phyloP scores from a whole-genome alignment of 23 tunicate species.

The Styela plicata region DNA sequence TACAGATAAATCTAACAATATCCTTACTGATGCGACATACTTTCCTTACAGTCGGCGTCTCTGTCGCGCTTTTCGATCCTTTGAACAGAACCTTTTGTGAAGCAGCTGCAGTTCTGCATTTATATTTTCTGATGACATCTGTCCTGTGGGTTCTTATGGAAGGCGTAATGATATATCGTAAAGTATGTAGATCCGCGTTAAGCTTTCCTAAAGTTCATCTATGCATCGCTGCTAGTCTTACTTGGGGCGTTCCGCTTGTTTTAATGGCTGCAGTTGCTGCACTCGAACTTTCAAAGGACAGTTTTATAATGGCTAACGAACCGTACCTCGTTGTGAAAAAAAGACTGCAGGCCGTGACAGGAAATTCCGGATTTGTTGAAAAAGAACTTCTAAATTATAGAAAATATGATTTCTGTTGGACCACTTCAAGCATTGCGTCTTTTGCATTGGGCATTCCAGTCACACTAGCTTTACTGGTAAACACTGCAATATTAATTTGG shows the following conservation, averaged over 20 bases:
- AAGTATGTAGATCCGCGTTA: slow-evolving; percentile 2
- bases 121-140: slow-evolving; percentile 13
- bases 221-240: not conserved
- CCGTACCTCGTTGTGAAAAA: not conserved
- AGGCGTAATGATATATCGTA: slow-evolving; percentile 15
- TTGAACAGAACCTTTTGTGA: not conserved
- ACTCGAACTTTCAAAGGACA: slow-evolving; percentile 1
- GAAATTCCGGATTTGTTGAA: not conserved
- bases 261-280: not conserved
- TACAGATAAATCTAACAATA: slow-evolving; percentile 2
- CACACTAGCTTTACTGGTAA: not conserved
- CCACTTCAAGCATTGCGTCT: not conserved
- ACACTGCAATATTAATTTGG: slow-evolving; percentile 10
- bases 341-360: not conserved
- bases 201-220: no score
- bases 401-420: slow-evolving; percentile 20
- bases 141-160: slow-evolving; percentile 16
- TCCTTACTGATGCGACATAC: slow-evolving; percentile 16
- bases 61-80: slow-evolving; percentile 13
- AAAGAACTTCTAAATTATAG: not conserved
- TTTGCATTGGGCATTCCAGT: not conserved
- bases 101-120: not conserved
- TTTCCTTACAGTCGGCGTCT: not conserved
- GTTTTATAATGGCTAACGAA: not conserved
- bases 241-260: slow-evolving; percentile 1